Evolutionary conservation across 2,888 invertebrate species (phyloP), one percentile per base, ranked within the genome.

Genomic region (Parthenolecanium corni): DNA sequence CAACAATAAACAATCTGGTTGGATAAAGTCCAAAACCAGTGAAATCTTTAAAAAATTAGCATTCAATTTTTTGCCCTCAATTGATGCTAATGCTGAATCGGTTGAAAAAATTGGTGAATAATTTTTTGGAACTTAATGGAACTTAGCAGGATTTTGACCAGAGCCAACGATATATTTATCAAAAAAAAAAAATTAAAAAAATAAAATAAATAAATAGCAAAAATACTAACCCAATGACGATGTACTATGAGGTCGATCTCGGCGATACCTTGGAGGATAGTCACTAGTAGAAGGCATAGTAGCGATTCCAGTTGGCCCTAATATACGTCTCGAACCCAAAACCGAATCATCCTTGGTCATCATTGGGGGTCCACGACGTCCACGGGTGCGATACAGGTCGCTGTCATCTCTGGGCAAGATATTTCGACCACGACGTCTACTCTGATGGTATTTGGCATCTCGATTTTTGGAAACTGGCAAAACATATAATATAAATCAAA

Each of bases 181-280:
- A n/a, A n/a, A n/a, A n/a, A n/a, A n/a, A n/a, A n/a, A n/a, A n/a
- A n/a, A n/a, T n/a, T n/a, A n/a, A n/a, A n/a, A n/a, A n/a, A n/a
- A n/a, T n/a, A n/a, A n/a, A n/a, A n/a, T n/a, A n/a, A n/a, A n/a
- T n/a, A n/a, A n/a, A n/a, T n/a, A n/a, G n/a, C n/a, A n/a, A n/a
- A n/a, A n/a, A n/a, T n/a, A 31, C 16, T 52, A 24, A 62, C 62
- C 62, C 25, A 62, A 44, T n/a, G 62, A 62, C 23, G 52, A 52
- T 4, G 62, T 54, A 47, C 54, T 63, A 31, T 53, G 53, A 31
- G 54, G 53, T 46, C 63, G 23, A 11, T 63, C 63, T n/a, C 63
- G 53, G 20, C 63, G 42, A 36, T 44, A 63, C 31, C 47, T 44
- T 21, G 63, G 53, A 21, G 54, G 21, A 25, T 47, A 53, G 9